Evolutionary conservation across 1,140 invertebrate genomes (phyloP), one percentile per base, ranked within the genome.

Genomic region (Pissodes strobi): DNA sequence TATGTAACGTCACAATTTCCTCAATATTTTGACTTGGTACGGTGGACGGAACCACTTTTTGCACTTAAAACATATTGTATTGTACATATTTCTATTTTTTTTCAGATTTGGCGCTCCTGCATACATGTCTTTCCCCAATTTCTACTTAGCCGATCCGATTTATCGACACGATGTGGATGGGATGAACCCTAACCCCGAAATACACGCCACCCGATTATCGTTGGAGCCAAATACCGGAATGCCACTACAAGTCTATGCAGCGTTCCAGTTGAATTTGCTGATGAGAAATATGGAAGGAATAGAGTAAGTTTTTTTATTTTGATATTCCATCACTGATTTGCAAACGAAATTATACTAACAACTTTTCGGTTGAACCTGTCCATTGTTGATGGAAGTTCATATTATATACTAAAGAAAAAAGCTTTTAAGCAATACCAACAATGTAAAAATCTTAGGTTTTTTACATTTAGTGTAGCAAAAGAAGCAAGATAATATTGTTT

Each of bases 101-200:
- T 67, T 41, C 58, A 85, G 88, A 68, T 88, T 80, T 69, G 87
- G 87, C 27, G 87, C 91, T 9, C 93, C 93, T 0, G 86, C 90
- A 0, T 93, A 89, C 71, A 80, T 93, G 19, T 93, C 92, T 5
- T 87, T 89, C 60, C 94, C 94, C 0, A 94, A 97, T 77, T 96
- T 95, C 81, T 88, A 91, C 73, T 78, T 89, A 61, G 91, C 87
- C 0, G 92, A 94, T 77, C 78, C 84, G 0, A 83, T 76, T 56
- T 89, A 93, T 49, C 60, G 75, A 8, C 66, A 88, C 10, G 77
- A 79, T 1, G 84, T 95, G 1, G 73, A 77, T 0, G 93, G 93
- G 21, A 79, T 95, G 78, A 68, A 82, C 0, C 93, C 94, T 0
- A 77, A 88, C 30, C 80, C 84, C 52, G 76, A 84, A 0, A 81